These are phyloP conservation scores for Meleagris gallopavo DNA, from an alignment of 2,113 vertebrate genomes.

Conservation along the genomic window DNA sequence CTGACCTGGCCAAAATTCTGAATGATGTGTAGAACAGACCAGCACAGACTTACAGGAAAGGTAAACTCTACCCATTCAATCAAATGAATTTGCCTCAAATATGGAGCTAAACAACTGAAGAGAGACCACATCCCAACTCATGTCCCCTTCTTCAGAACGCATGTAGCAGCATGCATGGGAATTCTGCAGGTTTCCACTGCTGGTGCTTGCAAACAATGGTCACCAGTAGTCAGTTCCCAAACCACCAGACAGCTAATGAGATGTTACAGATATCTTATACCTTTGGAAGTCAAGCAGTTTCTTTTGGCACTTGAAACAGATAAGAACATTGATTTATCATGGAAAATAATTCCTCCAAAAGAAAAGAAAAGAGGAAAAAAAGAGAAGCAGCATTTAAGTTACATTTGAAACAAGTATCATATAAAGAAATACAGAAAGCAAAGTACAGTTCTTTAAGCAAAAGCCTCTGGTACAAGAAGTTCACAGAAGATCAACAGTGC, in stretches of 20 bases:
- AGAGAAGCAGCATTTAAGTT: neutral
- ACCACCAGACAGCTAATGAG: neutral
- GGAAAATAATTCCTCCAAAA: neutral
- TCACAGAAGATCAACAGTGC: neutral
- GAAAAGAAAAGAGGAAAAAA: neutral
- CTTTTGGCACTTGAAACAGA: neutral
- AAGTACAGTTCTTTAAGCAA: neutral
- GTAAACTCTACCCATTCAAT: fast-evolving
- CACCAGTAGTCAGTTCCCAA: neutral
- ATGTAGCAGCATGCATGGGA: neutral
- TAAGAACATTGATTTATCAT: neutral
- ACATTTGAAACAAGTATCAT: neutral
- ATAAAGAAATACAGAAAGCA: neutral
- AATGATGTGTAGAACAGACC: neutral
- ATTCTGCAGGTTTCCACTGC: neutral
- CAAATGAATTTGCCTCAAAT: neutral
- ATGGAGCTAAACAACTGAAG: neutral
- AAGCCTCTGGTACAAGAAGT: neutral
- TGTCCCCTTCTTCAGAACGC: neutral
- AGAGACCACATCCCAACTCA: neutral
- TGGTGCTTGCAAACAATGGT: neutral
- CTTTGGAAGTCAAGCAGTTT: neutral
- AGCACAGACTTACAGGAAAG: neutral
- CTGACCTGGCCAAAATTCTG: neutral
- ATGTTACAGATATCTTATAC: neutral